These are phyloP conservation scores for Psettodes erumei DNA, from an alignment of 2,113 vertebrate species.

Conservation along the genomic window DNA sequence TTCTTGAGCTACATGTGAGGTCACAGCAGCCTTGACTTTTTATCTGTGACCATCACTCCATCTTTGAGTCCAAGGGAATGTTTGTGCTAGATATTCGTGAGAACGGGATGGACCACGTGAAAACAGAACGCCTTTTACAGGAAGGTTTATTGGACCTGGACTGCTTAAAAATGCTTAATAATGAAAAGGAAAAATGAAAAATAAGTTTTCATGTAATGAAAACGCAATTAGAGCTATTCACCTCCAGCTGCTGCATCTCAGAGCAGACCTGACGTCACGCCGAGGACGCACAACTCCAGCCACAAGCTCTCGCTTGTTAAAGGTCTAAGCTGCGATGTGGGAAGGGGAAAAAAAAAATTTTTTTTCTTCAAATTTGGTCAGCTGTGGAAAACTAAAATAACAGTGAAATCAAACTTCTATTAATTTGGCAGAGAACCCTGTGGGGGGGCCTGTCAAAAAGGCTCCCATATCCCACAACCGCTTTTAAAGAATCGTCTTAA, in stretches of 20 bases:
- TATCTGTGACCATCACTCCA: too few relatives aligned
- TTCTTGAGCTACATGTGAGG: too few relatives aligned
- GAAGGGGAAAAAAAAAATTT: neutral
- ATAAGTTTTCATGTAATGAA: neutral
- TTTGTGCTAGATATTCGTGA: too few relatives aligned
- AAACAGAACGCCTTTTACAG: too few relatives aligned
- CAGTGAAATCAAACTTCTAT: neutral
- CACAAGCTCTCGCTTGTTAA: neutral
- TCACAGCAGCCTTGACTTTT: too few relatives aligned
- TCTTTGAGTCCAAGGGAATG: too few relatives aligned
- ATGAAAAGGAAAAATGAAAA: too few relatives aligned
- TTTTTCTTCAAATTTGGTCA: too few relatives aligned
- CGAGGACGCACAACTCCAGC: too few relatives aligned
- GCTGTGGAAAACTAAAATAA: too few relatives aligned
- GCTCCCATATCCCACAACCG: neutral
- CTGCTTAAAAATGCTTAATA: too few relatives aligned
- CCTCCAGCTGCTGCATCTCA: neutral
- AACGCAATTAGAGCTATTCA: neutral
- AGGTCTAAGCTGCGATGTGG: neutral
- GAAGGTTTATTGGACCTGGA: neutral
- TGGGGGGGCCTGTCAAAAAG: neutral
- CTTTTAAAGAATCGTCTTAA: conserved; percentile 3
- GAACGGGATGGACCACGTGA: too few relatives aligned
- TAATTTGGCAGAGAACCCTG: neutral
- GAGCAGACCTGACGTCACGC: neutral